Evolutionary conservation across 2,888 invertebrate genomes (phyloP).

Genomic region (Xylophagus ater): DNA sequence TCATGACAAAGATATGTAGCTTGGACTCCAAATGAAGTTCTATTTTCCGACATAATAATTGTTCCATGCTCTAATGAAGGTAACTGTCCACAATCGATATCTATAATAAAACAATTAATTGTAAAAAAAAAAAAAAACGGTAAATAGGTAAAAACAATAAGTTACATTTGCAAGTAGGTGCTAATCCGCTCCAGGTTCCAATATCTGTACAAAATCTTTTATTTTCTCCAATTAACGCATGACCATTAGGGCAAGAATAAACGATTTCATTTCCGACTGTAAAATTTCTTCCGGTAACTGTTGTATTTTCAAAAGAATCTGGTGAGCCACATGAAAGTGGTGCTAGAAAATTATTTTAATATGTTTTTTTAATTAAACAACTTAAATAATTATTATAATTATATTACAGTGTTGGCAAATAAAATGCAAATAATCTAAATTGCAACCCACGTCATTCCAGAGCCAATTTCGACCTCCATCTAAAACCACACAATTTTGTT

Average conservation of each 20-base stretch:
- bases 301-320: slow-evolving; percentile 72
- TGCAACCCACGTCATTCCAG: slow-evolving; percentile 92
- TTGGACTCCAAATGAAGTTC: slow-evolving; percentile 69
- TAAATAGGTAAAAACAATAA: too few relatives aligned
- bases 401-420: slow-evolving; percentile 83
- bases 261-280: slow-evolving; percentile 57
- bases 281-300: slow-evolving; percentile 58
- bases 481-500: slow-evolving; percentile 88
- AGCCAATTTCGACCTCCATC: slow-evolving; percentile 84
- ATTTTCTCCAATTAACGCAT: slow-evolving; percentile 61
- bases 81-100: slow-evolving; percentile 68
- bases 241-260: slow-evolving; percentile 73
- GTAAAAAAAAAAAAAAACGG: neutral
- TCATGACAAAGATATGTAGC: slow-evolving; percentile 69
- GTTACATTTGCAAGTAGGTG: slow-evolving; percentile 82
- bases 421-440: slow-evolving; percentile 85
- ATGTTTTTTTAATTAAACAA: slow-evolving; percentile 1
- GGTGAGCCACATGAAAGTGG: slow-evolving; percentile 82
- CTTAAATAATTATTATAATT: neutral
- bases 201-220: slow-evolving; percentile 57
- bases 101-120: slow-evolving; percentile 40
- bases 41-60: slow-evolving; percentile 51
- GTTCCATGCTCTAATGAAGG: slow-evolving; percentile 61
- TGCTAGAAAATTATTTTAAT: slow-evolving; percentile 41
- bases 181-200: slow-evolving; percentile 73